Evolutionary conservation across 2,113 vertebrate species (phyloP), one percentile per base, ranked within the genome.

Genomic region (Puntigrus tetrazona): DNA sequence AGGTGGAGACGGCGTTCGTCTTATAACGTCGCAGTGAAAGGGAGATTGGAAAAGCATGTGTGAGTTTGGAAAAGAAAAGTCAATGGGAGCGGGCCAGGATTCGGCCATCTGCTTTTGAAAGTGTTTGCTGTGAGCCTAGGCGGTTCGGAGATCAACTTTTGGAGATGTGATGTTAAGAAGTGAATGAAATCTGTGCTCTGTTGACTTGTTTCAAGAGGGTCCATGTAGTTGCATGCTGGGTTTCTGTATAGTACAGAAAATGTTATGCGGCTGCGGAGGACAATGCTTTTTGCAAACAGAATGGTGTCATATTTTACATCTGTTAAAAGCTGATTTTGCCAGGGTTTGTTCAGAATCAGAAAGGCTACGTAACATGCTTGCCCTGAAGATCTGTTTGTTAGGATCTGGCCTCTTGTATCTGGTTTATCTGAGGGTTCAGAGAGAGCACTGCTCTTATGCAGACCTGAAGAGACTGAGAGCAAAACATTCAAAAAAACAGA

Each of bases 391-490:
- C 57, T 34, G 14, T 57, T 11, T 18, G 7, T 14, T 36, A 38
- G 65, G 1, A 13, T 1, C 16, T 67, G 0, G 16, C 22, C 29
- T 36, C 20, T 34, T 38, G 65, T 5, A 38, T 70, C 20, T 22
- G 7, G 20, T n/a, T 38, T 34, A 70, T 70, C 65, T 20, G 50
- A 5, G 41, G 20, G 13, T 76, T 50, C 50, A 70, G 3, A 41
- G 34, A 45, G 52, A 34, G 38, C 50, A 57, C n/a, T 57, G 50
- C 34, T 38, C n/a, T 57, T 31, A 72, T 8, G 52, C 38, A 57
- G 59, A 20, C 22, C 34, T 43, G 36, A 84, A 81, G 82, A 73
- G 78, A 31, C 41, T n/a, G n/a, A n/a, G n/a, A n/a, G n/a, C n/a
- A n/a, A n/a, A n/a, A n/a, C n/a, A n/a, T n/a, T n/a, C n/a, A n/a